Conservation (phyloP, 2,797 vertebrate genomes). For the Pseudochromis fuscus region DNA sequence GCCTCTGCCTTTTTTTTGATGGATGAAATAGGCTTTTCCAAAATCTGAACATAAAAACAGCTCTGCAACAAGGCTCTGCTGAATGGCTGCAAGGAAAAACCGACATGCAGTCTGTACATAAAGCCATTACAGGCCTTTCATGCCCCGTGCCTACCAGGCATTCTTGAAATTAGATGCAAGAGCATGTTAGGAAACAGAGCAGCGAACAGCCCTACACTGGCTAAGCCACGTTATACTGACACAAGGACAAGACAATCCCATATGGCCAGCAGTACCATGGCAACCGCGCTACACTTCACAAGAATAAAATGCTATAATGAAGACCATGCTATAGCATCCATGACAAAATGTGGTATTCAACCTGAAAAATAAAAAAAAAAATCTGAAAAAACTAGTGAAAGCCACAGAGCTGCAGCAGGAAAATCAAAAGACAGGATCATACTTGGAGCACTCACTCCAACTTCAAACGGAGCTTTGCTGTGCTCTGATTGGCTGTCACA, state of each 20-base stretch:
- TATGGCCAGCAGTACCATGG: constrained; percentile 25
- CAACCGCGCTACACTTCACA: constrained; percentile 31
- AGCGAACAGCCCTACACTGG: constrained; percentile 37
- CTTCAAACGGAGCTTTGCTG: constrained; percentile 56
- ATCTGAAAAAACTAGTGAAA: constrained; percentile 47
- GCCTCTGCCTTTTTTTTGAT: constrained; percentile 21
- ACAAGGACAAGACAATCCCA: constrained; percentile 53
- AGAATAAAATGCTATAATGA: constrained; percentile 40
- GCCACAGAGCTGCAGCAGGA: constrained; percentile 38
- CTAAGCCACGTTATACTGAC: constrained; percentile 49
- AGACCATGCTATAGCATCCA: constrained; percentile 51
- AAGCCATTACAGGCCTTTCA: constrained; percentile 72
- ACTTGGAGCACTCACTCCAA: constrained; percentile 49
- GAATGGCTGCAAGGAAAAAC: constrained; percentile 65
- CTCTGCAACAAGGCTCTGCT: constrained; percentile 56
- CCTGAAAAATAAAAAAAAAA: constrained; percentile 57
- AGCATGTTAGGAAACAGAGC: constrained; percentile 49
- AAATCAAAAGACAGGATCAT: constrained; percentile 54
- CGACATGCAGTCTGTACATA: constrained; percentile 61
- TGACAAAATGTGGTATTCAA: constrained; percentile 52
- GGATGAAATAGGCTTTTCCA: constrained; percentile 46
- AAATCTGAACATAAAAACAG: constrained; percentile 61
- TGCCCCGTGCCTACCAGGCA: constrained; percentile 60
- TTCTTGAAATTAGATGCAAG: constrained; percentile 70
- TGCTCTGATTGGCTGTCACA: constrained; percentile 46